phyloP scores from a whole-genome alignment of 2,888 invertebrate species.

The Belgica antarctica region DNA sequence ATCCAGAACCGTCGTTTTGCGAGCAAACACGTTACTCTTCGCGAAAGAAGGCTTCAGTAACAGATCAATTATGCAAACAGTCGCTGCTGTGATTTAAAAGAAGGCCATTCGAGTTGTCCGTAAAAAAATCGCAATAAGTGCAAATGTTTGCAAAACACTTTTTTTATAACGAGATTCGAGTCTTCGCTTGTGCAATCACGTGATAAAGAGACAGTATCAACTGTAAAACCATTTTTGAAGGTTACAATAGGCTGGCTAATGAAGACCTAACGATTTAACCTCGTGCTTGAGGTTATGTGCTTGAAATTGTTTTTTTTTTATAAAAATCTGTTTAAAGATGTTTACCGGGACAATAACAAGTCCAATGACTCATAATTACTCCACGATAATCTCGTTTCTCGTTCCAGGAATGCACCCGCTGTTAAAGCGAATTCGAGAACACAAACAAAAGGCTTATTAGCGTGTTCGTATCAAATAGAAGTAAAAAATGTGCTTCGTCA shows the following conservation, averaged over 20 bases:
- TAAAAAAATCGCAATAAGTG: slow-evolving; percentile 1
- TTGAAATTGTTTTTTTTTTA: too few relatives aligned
- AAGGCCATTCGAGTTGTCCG: neutral
- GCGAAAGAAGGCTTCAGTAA: neutral
- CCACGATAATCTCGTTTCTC: too few relatives aligned
- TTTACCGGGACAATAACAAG: too few relatives aligned
- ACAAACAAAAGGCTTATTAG: too few relatives aligned
- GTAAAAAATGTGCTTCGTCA: slow-evolving; percentile 33
- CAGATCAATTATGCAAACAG: neutral
- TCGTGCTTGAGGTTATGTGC: too few relatives aligned
- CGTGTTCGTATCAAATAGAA: too few relatives aligned
- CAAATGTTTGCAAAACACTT: neutral
- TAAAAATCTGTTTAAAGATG: too few relatives aligned
- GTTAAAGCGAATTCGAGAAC: too few relatives aligned
- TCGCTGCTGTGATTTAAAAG: neutral
- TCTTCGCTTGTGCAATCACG: slow-evolving; percentile 20
- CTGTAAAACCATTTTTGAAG: neutral
- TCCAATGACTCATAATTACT: too few relatives aligned
- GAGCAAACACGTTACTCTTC: neutral
- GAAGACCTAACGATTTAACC: too few relatives aligned
- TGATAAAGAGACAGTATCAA: neutral
- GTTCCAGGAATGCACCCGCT: too few relatives aligned
- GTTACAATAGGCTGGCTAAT: neutral
- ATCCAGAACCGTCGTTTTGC: neutral
- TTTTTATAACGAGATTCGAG: neutral